Percentiles rank a stretch among this genome's conserved stretches.
Evolutionary conservation across 1,140 invertebrate species (phyloP).

Genomic region (Hydropsyche tenuis): DNA sequence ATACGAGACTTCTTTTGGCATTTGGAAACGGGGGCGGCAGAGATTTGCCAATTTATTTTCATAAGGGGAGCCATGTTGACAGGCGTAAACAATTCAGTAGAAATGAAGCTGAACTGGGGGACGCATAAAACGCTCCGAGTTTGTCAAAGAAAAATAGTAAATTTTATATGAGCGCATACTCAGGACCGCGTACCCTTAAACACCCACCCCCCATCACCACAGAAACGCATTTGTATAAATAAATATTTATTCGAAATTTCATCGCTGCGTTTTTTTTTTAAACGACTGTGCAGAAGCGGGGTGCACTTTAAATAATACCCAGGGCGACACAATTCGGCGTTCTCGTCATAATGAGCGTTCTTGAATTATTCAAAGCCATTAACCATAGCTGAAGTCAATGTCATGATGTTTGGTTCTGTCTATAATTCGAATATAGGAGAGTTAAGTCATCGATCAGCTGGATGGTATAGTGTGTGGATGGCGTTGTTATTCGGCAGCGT

Average conservation of each 20-base stretch:
- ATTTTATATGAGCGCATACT: constrained; percentile 5
- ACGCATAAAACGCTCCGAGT: constrained; percentile 25
- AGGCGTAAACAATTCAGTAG: constrained; percentile 49
- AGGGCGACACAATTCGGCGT: not conserved
- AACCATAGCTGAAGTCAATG: not conserved
- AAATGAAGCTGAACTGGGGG: constrained; percentile 16
- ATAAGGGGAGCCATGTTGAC: constrained; percentile 45
- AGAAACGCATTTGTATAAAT: constrained; percentile 20
- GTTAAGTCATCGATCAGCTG: too few relatives aligned
- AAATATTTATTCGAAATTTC: not conserved
- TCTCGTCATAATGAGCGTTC: not conserved
- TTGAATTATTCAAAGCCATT: constrained; percentile 12
- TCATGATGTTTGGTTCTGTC: not conserved
- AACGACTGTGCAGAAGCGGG: not conserved
- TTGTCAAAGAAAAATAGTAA: constrained; percentile 30
- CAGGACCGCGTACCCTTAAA: too few relatives aligned
- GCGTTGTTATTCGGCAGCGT: too few relatives aligned
- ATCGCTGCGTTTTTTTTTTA: not conserved
- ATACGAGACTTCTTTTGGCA: constrained; percentile 11
- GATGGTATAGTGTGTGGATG: too few relatives aligned
- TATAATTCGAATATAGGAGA: too few relatives aligned
- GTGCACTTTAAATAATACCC: constrained; percentile 14
- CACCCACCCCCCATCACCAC: not conserved
- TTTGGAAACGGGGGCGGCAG: constrained; percentile 15
- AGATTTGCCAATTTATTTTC: constrained; percentile 47